These are phyloP conservation scores for Leptosomus discolor DNA, from an alignment of 2,113 vertebrate genomes.

Conservation along the genomic window DNA sequence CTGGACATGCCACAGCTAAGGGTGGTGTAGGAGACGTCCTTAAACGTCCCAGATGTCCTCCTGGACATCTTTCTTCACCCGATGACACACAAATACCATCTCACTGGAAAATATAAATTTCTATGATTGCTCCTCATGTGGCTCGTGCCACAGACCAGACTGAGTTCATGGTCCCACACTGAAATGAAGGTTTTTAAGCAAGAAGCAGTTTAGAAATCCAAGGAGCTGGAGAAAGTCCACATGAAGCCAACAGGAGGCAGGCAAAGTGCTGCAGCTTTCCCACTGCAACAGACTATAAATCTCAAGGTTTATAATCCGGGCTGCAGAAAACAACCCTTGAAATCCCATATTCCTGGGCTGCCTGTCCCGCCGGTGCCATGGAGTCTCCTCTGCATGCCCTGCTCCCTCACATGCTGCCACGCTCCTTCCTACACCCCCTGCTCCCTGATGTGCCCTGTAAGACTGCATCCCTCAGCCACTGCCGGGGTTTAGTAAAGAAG, in stretches of 20 bases:
- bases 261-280: accelerated
- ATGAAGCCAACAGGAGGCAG: not conserved
- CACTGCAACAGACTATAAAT: not conserved
- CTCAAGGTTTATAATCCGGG: not conserved
- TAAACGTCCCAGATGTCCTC: too few species aligned
- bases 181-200: not conserved
- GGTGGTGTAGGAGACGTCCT: not conserved
- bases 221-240: not conserved
- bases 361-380: not conserved
- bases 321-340: not conserved
- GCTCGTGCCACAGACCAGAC: not conserved
- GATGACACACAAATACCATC: not conserved
- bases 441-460: accelerated
- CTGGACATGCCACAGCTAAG: not conserved
- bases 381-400: accelerated
- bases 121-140: accelerated
- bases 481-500: not conserved
- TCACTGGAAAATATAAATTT: not conserved
- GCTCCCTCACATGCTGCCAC: accelerated
- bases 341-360: not conserved
- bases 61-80: not conserved
- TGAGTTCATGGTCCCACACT: not conserved
- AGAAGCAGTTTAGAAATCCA: not conserved
- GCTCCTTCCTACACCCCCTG: not conserved
- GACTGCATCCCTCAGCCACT: not conserved